Conservation (phyloP, 2,797 vertebrate genomes). For the Oophaga sylvatica region DNA sequence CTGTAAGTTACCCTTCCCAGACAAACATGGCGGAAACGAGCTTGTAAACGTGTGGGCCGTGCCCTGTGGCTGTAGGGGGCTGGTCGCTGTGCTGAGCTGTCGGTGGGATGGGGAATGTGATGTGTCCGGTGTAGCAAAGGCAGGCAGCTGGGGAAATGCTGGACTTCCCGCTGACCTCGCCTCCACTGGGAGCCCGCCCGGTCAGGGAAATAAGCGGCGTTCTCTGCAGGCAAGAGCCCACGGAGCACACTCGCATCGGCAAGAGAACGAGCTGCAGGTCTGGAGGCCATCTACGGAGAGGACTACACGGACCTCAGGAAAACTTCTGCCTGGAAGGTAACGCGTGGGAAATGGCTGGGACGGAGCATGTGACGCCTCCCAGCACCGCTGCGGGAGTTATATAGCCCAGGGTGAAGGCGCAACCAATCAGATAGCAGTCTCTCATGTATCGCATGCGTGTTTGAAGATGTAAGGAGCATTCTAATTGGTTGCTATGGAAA, state of each 20-base stretch:
- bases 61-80: neutral
- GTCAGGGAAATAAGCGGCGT: neutral
- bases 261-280: slow-evolving; percentile 93
- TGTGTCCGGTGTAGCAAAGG: slow-evolving; percentile 51
- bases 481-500: neutral
- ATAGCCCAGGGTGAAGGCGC: no score
- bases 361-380: neutral
- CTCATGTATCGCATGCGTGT: no score
- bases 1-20: neutral
- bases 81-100: neutral
- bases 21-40: slow-evolving; percentile 11
- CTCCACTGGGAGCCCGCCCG: neutral
- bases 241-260: slow-evolving; percentile 81
- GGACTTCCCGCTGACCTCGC: neutral
- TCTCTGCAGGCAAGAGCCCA: slow-evolving; percentile 62
- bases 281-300: slow-evolving; percentile 89
- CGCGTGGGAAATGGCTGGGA: neutral
- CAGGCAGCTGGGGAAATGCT: slow-evolving; percentile 17
- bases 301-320: slow-evolving; percentile 88
- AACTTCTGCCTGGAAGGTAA: slow-evolving; percentile 85
- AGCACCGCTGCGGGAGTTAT: no score
- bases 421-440: neutral
- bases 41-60: slow-evolving; percentile 10
- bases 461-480: neutral
- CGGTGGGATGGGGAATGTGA: neutral